A percentile compares a stretch with the other conserved stretches of the same genome.
Evolutionary conservation across 2,888 invertebrate species (phyloP).

Genomic region (Platynereis dumerilii): DNA sequence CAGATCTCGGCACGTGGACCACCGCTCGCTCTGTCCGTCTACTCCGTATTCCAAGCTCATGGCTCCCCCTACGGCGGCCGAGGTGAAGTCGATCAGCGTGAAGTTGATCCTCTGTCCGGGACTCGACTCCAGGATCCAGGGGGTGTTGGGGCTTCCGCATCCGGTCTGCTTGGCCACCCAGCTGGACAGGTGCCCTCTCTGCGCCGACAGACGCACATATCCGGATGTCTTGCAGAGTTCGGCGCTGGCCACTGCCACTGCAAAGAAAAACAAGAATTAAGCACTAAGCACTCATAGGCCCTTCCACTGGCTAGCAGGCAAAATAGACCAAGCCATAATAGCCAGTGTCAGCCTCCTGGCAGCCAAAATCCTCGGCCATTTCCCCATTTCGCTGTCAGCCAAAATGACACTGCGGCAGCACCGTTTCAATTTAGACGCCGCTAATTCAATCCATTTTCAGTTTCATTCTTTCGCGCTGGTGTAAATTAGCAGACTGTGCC

Average conservation of each 20-base stretch:
- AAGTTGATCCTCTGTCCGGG: conserved; percentile 4
- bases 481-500: no score
- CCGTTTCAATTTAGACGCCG: no score
- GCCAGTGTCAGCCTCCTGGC: no score
- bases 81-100: conserved; percentile 7
- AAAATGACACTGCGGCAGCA: no score
- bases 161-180: not conserved
- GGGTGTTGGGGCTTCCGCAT: conserved; percentile 2
- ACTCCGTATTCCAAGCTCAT: conserved; percentile 4
- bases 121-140: conserved; percentile 6
- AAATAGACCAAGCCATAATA: no score
- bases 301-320: no score
- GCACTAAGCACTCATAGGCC: no score
- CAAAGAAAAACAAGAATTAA: no score
- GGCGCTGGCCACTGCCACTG: not conserved
- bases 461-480: no score
- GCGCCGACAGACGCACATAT: not conserved
- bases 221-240: conserved; percentile 3
- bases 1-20: conserved; percentile 3
- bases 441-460: no score
- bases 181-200: not conserved
- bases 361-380: no score
- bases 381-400: no score
- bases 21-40: not conserved
- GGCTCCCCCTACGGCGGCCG: not conserved